phyloP scores from a whole-genome alignment of 2,797 vertebrate genomes.

The Hybognathus amarus region DNA sequence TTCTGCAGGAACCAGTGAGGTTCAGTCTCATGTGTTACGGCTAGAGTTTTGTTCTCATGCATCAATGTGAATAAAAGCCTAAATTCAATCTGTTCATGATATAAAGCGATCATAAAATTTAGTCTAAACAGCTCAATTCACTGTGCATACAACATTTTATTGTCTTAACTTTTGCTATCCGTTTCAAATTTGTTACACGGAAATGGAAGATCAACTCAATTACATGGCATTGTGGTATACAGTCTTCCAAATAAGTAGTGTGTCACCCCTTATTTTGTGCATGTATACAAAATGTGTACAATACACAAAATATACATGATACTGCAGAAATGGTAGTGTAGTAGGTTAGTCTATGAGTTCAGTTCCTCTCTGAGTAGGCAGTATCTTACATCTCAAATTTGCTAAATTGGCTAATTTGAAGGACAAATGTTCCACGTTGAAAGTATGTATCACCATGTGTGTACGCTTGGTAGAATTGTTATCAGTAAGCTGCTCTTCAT shows the following conservation, averaged over 20 bases:
- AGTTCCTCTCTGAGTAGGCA: neutral
- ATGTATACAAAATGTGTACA: neutral
- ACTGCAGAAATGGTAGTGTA: neutral
- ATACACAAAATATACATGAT: neutral
- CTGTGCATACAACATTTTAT: neutral
- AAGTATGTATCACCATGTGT: constrained; percentile 34
- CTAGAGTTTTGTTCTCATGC: no score
- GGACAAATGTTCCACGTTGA: constrained; percentile 23
- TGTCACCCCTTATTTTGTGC: neutral
- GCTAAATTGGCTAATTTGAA: constrained; percentile 4
- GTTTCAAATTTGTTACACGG: neutral
- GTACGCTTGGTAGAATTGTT: constrained; percentile 49
- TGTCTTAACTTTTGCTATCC: neutral
- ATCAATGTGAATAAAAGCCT: no score
- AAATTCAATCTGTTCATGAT: no score
- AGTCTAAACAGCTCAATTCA: no score
- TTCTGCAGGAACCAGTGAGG: no score
- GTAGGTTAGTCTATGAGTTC: neutral
- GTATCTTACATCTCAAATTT: neutral
- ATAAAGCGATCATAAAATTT: no score
- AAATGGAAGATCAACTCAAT: neutral
- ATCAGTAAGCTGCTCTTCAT: constrained; percentile 52
- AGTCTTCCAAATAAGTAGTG: neutral
- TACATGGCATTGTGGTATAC: neutral
- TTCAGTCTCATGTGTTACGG: no score